phyloP scores from a whole-genome alignment of 2,797 vertebrate genomes.

The Toxotes lorentzi region DNA sequence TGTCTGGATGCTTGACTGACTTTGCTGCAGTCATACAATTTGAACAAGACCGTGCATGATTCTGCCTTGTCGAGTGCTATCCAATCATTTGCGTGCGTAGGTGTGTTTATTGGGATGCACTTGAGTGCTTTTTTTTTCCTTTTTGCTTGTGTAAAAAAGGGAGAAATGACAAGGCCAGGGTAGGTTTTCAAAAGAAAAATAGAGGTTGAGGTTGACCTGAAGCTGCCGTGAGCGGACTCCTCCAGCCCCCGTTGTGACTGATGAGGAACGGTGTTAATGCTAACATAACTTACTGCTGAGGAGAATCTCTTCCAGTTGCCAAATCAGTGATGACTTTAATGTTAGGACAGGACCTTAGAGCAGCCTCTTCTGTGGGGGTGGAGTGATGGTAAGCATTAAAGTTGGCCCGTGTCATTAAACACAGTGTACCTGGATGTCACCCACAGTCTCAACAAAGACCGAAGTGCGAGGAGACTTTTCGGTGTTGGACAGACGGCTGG shows the following conservation, averaged over 20 bases:
- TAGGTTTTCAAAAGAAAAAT: background rate
- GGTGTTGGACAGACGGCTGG: constrained; percentile 13
- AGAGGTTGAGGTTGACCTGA: background rate
- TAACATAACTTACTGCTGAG: constrained; percentile 39
- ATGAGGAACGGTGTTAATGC: constrained; percentile 31
- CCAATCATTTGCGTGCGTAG: constrained; percentile 53
- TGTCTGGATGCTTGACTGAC: constrained; percentile 65
- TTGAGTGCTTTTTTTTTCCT: background rate
- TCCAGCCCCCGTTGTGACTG: constrained; percentile 15
- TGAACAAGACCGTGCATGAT: constrained; percentile 76
- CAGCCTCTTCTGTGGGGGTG: constrained; percentile 52
- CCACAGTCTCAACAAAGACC: constrained; percentile 51
- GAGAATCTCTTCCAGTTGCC: constrained; percentile 48
- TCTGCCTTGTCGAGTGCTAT: constrained; percentile 37
- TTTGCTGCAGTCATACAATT: constrained; percentile 50
- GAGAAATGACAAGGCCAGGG: background rate
- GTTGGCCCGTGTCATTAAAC: constrained; percentile 55
- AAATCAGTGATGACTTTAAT: constrained; percentile 57
- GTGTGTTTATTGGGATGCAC: constrained; percentile 55
- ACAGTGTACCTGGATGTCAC: constrained; percentile 48
- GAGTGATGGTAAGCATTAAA: constrained; percentile 49
- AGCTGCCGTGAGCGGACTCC: constrained; percentile 6
- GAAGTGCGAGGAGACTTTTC: constrained; percentile 14
- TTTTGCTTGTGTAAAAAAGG: background rate
- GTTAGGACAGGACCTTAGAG: constrained; percentile 60